A percentile compares a stretch with the other conserved stretches of the same genome.
phyloP scores from a whole-genome alignment of 92 coral and sea anemone genomes.

The Bergia sp. region DNA sequence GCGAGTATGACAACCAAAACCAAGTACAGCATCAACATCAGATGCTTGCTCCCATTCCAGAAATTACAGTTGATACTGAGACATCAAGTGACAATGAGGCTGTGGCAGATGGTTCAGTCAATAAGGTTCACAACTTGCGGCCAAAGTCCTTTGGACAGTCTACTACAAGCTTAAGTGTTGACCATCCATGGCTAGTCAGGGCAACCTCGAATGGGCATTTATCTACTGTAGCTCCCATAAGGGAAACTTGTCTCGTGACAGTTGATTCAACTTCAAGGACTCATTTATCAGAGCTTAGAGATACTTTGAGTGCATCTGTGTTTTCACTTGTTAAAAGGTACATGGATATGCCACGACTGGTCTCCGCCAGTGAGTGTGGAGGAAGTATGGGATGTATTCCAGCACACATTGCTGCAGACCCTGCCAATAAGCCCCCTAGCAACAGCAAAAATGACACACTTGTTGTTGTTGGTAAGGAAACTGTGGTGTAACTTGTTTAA shows the following conservation, averaged over 20 bases:
- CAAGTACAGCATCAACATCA: not conserved
- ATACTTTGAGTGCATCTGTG: constrained; percentile 78
- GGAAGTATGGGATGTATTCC: constrained; percentile 91
- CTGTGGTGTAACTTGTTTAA: constrained; percentile 48
- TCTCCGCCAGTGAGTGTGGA: constrained; percentile 85
- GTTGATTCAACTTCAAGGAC: constrained; percentile 64
- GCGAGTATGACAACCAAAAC: constrained; percentile 29
- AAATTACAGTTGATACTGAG: constrained; percentile 20
- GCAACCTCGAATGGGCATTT: constrained; percentile 57
- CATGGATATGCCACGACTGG: constrained; percentile 78
- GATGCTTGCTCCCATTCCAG: constrained; percentile 31
- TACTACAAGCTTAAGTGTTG: constrained; percentile 19
- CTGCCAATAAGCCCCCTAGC: constrained; percentile 45
- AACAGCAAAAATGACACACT: constrained; percentile 11
- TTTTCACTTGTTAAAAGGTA: constrained; percentile 78
- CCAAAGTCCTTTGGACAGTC: constrained; percentile 31
- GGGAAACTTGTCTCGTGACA: constrained; percentile 77
- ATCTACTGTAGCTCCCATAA: constrained; percentile 51
- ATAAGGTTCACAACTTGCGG: not conserved
- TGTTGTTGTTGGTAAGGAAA: constrained; percentile 58
- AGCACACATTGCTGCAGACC: constrained; percentile 66
- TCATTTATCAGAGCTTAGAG: constrained; percentile 68
- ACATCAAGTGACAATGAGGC: constrained; percentile 1
- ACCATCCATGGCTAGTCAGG: constrained; percentile 57
- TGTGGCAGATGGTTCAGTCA: not conserved